phyloP scores from a whole-genome alignment of 1,140 invertebrate species.

The Elymnias hypermnestra region DNA sequence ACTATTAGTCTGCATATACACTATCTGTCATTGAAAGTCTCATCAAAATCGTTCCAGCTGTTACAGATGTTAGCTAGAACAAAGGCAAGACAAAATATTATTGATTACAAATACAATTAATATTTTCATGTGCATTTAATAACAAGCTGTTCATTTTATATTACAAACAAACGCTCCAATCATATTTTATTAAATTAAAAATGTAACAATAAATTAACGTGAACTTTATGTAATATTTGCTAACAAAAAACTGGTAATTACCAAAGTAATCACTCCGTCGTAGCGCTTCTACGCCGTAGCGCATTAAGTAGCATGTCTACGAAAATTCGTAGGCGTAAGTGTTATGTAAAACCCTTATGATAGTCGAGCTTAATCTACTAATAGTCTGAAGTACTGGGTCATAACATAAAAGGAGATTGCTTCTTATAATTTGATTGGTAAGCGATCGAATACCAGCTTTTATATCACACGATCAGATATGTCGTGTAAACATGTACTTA shows the following conservation, averaged over 20 bases:
- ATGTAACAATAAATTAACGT: no score
- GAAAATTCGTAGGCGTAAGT: conserved; percentile 3
- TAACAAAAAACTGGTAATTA: neutral
- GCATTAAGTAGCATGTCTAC: conserved; percentile 9
- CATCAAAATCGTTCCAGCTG: no score
- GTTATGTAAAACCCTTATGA: conserved; percentile 14
- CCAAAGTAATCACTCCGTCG: neutral
- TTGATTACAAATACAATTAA: no score
- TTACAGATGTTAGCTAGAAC: no score
- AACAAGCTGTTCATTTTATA: no score
- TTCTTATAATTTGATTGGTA: conserved; percentile 18
- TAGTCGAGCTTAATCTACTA: conserved; percentile 10
- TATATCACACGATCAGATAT: neutral
- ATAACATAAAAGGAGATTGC: conserved; percentile 15
- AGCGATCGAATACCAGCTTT: neutral
- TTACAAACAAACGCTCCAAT: no score
- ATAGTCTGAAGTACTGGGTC: conserved; percentile 16
- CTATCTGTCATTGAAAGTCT: no score
- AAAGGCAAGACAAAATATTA: no score
- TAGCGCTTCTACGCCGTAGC: neutral
- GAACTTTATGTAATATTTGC: neutral
- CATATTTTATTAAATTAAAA: no score
- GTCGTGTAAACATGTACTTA: neutral
- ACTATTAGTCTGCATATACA: no score
- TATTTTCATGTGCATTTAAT: no score